Conservation (phyloP, 2,888 invertebrate species). For the Aleiodes alternator region DNA sequence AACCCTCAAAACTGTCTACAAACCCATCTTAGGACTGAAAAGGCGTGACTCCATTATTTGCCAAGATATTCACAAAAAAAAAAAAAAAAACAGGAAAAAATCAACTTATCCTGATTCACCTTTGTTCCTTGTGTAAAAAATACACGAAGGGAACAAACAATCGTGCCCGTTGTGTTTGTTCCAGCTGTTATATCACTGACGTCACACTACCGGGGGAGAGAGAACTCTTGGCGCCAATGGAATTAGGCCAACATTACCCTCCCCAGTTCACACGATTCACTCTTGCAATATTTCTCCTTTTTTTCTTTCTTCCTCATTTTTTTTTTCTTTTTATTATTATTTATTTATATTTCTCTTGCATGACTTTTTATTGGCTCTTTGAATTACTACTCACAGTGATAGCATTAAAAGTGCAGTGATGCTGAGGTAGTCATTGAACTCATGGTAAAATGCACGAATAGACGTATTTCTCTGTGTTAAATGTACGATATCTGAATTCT, state of each 20-base stretch:
- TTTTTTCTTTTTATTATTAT: background rate
- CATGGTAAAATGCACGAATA: slow-evolving; percentile 24
- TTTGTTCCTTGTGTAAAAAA: background rate
- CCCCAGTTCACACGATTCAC: slow-evolving; percentile 46
- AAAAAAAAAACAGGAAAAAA: too few relatives aligned
- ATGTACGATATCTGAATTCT: slow-evolving; percentile 31
- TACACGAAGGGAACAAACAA: slow-evolving; percentile 47
- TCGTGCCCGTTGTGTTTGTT: slow-evolving; percentile 51
- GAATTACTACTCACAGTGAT: background rate
- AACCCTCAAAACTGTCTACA: too few relatives aligned
- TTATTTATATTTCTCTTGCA: background rate
- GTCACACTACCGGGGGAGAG: slow-evolving; percentile 37
- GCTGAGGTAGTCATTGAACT: slow-evolving; percentile 51
- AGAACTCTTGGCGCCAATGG: slow-evolving; percentile 42
- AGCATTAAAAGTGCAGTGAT: slow-evolving; percentile 6
- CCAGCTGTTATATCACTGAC: slow-evolving; percentile 43
- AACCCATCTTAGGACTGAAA: too few relatives aligned
- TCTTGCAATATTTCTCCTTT: slow-evolving; percentile 41
- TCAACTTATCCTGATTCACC: too few relatives aligned
- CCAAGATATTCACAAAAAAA: too few relatives aligned
- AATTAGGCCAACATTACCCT: slow-evolving; percentile 55
- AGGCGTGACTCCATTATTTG: too few relatives aligned
- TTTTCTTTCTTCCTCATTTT: slow-evolving; percentile 35
- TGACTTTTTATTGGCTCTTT: background rate
- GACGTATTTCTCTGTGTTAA: background rate